Evolutionary conservation across 2,888 invertebrate species (phyloP).

Genomic region (Brachynemurus nebulosus): DNA sequence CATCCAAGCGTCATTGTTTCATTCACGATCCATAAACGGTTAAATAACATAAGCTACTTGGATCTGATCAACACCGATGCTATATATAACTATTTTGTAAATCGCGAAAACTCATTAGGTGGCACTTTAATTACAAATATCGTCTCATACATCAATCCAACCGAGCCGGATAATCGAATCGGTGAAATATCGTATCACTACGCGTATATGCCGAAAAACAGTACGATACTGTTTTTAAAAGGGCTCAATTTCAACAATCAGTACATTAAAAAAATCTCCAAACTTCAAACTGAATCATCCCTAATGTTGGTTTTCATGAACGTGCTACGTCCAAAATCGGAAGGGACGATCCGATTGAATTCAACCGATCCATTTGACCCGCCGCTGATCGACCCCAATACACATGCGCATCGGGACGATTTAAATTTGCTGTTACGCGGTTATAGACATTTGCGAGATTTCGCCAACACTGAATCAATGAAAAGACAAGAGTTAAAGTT

Average conservation of each 20-base stretch:
- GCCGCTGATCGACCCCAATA: slow-evolving; percentile 23
- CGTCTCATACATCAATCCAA: slow-evolving; percentile 55
- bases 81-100: slow-evolving; percentile 34
- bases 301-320: slow-evolving; percentile 75
- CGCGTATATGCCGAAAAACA: too few species aligned
- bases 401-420: slow-evolving; percentile 31
- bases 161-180: too few species aligned
- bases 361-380: slow-evolving; percentile 22
- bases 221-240: too few species aligned
- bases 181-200: too few species aligned
- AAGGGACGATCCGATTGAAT: slow-evolving; percentile 21
- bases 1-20: slow-evolving; percentile 6
- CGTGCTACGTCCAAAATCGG: slow-evolving; percentile 39
- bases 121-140: too few species aligned
- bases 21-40: background rate
- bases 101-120: slow-evolving; percentile 32
- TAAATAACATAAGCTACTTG: too few species aligned
- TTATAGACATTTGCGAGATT: slow-evolving; percentile 28
- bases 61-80: too few species aligned
- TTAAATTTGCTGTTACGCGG: slow-evolving; percentile 43
- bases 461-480: slow-evolving; percentile 38
- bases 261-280: too few species aligned
- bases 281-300: slow-evolving; percentile 53
- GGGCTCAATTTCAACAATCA: too few species aligned
- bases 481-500: slow-evolving; percentile 39